Base-by-base conservation (phyloP, 2,888 invertebrate species). In the Antheraea assamensis region DNA sequence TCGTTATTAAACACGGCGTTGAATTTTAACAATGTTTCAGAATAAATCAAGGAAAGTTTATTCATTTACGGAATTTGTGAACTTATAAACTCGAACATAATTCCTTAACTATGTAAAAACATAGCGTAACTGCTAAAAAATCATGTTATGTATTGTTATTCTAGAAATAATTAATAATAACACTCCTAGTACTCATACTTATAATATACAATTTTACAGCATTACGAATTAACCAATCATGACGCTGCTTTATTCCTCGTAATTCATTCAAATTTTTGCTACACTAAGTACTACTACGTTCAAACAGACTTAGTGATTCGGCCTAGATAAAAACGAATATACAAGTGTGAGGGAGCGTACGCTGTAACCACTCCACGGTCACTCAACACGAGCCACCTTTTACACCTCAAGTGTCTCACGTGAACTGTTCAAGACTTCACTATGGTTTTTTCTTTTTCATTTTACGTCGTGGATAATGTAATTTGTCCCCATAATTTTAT, bases 21-120 rank as follows among this genome's bases (percentile, higher is more conserved):
- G 61, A 61, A 61, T 61, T 61, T 61, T 61, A 61, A 61, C 27
- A 61, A 27, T 27, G 61, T 61, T 61, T 61, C 27, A 61, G 27
- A 27, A 61, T 61, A 61, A 61, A 61, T 61, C 61, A 61, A 61
- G 4, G 61, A 61, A 61, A 61, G 17, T 61, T 61, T 61, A 61
- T 61, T 27, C 27, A 27, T 61, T 61, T 27, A 30, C 27, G 3
- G 21, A 27, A 61, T 61, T 27, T 15, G 27, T 27, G 61, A 27
- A 27, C 27, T 27, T 24, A 27, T 17, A 27, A 27, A 30, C 27
- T 17, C 3, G 27, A 61, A 61, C 3, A 27, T 15, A 1, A 13
- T 30, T 52, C 7, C 19, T 49, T 4, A 19, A 7, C 42, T 42
- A 10, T 42, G 42, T 42, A 7, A 49, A 49, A 49, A 49, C 15